Evolutionary conservation across 1,140 invertebrate genomes (phyloP), one percentile per base, ranked within the genome.

Genomic region (Drosophila malerkotliana): DNA sequence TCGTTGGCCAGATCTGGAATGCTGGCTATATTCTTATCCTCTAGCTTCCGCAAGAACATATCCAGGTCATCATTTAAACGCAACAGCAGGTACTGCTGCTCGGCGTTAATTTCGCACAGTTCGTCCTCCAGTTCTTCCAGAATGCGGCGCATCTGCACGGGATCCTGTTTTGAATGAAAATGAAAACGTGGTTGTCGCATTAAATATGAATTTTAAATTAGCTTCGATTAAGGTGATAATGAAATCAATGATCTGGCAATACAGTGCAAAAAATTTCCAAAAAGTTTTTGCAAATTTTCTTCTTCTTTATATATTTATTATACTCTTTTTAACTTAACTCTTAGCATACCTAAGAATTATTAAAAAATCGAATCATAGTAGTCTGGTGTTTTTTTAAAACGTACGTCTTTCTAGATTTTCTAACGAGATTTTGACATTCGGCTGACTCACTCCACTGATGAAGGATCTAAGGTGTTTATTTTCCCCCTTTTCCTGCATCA

Each of bases 71-170:
- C 79, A 28, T 90, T 75, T 0, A 92, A 47, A 9, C 75, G 77
- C 24, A 90, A 15, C 51, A 91, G 60, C 4, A 92, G 57, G 55
- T 56, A 90, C 52, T 91, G 75, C 15, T 92, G 87, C 41, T 92
- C 91, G 5, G 79, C 80, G 61, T 91, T 91, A 12, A 92, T 92
- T 53, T 91, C 87, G 47, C 81, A 87, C 15, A 92, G 73, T 67
- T 92, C 91, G 6, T 58, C 53, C 54, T 92, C 91, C 47, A 92
- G 51, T 55, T 92, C 91, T 30, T 91, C 84, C 14, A 92, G 45
- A 30, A 91, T 91, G 56, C 87, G 83, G 21, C 78, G 83, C 78
- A 90, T 91, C 57, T 90, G 83, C 15, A 82, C 63, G 14, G 90
- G 87, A 74, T 91, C 83, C 90, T 91, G 55, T 18, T 18, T 12